Base-by-base conservation (phyloP, 2,888 invertebrate genomes). In the Pandemis cinnamomeana region DNA sequence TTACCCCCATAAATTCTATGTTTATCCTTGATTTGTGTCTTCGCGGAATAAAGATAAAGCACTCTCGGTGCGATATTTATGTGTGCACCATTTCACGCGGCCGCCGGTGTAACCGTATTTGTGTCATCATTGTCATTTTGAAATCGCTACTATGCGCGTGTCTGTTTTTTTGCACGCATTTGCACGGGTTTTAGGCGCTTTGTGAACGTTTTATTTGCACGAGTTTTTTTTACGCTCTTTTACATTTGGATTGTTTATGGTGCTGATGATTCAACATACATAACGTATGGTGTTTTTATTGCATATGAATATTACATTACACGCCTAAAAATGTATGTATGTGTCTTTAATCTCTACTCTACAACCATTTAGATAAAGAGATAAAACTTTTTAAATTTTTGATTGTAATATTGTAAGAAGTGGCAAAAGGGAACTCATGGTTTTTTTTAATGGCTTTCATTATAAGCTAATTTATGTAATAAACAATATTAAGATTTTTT, bases 21-120 rank as follows among this genome's bases (percentile, higher is more conserved):
- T 64, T 36, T 63, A 51, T 42, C 64, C 73, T 60, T 73, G 73
- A 73, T 73, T 70, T 73, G 73, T 73, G 69, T 51, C 61, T 61
- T 51, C 51, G 15, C 66, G 55, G 64, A 70, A 73, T 73, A 66
- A 66, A 73, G 73, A 73, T 66, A 64, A 69, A 72, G 69, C 51
- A 46, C 60, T 53, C 69, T 44, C 64, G n/a, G 27, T 15, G 60
- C 73, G 44, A 51, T 70, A 67, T 73, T 70, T 70, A 73, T 73
- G 44, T 66, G 48, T 48, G 44, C 27, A 46, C 68, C 48, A 36
- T 48, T 61, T 69, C 44, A 8, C 36, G 36, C 36, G 68, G 42
- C 69, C 69, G 58, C 72, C 15, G 42, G 72, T 64, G 69, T 72
- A 58, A 20, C 55, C 41, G 51, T 61, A 36, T 41, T 13, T 68